These are phyloP conservation scores for Lithobates pipiens DNA, from an alignment of 2,797 vertebrate genomes.

Conservation along the genomic window DNA sequence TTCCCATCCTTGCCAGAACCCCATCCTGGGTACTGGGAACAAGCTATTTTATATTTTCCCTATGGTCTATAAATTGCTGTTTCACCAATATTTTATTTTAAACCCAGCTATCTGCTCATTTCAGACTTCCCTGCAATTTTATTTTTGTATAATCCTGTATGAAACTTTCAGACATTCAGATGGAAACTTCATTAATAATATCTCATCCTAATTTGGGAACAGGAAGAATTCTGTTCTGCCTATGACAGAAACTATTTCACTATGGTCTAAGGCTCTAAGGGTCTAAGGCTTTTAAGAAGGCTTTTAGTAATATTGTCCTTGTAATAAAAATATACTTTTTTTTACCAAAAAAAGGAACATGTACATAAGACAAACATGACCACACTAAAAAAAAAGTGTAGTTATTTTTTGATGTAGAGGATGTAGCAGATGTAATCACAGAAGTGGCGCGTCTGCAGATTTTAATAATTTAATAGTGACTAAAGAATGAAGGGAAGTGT, in stretches of 20 bases:
- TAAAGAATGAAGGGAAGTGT: conserved; percentile 44
- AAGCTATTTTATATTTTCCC: no score
- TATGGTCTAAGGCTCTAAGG: background rate
- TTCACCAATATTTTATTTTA: background rate
- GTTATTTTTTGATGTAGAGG: background rate
- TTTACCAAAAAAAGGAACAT: background rate
- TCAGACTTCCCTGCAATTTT: background rate
- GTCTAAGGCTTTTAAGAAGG: background rate
- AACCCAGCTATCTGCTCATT: background rate
- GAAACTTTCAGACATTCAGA: background rate
- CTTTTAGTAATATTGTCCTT: background rate
- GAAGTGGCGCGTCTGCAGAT: conserved; percentile 14
- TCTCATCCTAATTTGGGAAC: background rate
- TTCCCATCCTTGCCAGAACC: no score
- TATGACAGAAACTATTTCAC: background rate
- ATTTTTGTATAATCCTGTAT: background rate
- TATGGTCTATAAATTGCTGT: background rate
- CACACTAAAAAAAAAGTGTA: background rate
- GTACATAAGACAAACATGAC: background rate
- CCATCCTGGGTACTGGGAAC: no score
- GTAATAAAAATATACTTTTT: background rate
- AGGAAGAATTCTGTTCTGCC: background rate
- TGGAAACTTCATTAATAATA: background rate
- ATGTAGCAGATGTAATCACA: conserved; percentile 38
- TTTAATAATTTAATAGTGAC: conserved; percentile 51